Conservation (phyloP, 2,113 vertebrate species). For the Seriola rivoliana region DNA sequence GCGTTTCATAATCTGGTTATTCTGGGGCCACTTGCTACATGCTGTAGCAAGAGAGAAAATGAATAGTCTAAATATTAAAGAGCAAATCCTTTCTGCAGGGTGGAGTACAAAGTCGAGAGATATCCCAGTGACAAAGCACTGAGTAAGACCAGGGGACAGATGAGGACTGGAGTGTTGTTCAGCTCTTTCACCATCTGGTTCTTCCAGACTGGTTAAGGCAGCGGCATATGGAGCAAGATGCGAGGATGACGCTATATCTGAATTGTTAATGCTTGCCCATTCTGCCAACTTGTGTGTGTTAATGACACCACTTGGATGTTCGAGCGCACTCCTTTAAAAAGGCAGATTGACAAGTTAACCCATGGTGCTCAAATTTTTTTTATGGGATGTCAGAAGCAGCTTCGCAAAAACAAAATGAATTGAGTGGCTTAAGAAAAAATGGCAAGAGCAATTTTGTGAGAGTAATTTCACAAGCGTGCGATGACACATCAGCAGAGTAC, state of each 20-base stretch:
- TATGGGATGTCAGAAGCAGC: not conserved
- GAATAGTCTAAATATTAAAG: not conserved
- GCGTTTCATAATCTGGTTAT: conserved; percentile 15
- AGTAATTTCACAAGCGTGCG: not conserved
- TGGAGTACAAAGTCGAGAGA: conserved; percentile 29
- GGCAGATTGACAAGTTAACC: conserved; percentile 7
- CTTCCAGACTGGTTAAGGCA: conserved; percentile 42
- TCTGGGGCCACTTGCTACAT: conserved; percentile 10
- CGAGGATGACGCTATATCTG: conserved; percentile 43
- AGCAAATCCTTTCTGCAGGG: conserved; percentile 11
- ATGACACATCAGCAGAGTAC: conserved; percentile 3
- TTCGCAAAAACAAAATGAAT: not conserved
- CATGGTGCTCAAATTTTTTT: not conserved
- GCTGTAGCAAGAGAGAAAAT: not conserved
- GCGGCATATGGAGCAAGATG: conserved; percentile 62
- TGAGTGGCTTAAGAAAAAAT: not conserved
- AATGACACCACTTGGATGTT: conserved; percentile 35
- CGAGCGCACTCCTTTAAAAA: not conserved
- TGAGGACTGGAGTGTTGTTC: conserved; percentile 53
- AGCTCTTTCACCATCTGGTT: conserved; percentile 64
- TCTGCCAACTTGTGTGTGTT: conserved; percentile 37
- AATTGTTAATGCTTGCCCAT: conserved; percentile 58
- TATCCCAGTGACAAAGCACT: conserved; percentile 24
- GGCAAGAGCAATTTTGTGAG: conserved; percentile 39
- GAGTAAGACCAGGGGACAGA: conserved; percentile 46